Conservation (phyloP, 1,140 invertebrate species). For the Oscheius sp. region DNA sequence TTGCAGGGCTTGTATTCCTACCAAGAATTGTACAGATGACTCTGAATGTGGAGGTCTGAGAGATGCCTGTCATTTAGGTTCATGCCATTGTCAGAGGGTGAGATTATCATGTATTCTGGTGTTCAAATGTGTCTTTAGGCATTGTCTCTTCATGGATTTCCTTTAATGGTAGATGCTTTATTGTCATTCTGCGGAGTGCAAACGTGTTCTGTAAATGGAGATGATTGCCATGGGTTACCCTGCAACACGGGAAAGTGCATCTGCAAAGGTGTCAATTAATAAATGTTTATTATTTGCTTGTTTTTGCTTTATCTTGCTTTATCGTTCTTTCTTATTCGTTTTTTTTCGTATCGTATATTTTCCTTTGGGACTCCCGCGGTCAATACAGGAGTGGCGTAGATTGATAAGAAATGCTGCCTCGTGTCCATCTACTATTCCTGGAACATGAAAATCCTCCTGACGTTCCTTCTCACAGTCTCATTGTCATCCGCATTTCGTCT, state of each 20-base stretch:
- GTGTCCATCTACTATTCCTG: neutral
- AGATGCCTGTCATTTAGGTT: neutral
- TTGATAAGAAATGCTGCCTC: neutral
- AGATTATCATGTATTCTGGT: neutral
- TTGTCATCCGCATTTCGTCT: conserved; percentile 27
- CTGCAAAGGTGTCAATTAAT: neutral
- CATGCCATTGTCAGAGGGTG: neutral
- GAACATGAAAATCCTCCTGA: neutral
- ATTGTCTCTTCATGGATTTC: neutral
- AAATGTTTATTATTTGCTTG: too few species aligned
- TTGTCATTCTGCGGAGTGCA: neutral
- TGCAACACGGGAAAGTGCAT: neutral
- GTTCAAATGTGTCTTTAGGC: neutral
- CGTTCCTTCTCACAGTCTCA: too few species aligned
- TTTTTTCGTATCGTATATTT: too few species aligned
- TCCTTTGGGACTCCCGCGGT: too few species aligned
- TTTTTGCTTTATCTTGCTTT: too few species aligned
- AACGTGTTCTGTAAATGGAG: neutral
- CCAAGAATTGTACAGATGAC: neutral
- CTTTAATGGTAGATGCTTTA: neutral
- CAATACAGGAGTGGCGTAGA: neutral
- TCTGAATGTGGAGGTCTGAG: neutral
- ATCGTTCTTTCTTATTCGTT: too few species aligned
- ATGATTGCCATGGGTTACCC: neutral
- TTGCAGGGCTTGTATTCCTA: neutral